Conservation (phyloP, 2,113 vertebrate species). For the Amazona vittata region DNA sequence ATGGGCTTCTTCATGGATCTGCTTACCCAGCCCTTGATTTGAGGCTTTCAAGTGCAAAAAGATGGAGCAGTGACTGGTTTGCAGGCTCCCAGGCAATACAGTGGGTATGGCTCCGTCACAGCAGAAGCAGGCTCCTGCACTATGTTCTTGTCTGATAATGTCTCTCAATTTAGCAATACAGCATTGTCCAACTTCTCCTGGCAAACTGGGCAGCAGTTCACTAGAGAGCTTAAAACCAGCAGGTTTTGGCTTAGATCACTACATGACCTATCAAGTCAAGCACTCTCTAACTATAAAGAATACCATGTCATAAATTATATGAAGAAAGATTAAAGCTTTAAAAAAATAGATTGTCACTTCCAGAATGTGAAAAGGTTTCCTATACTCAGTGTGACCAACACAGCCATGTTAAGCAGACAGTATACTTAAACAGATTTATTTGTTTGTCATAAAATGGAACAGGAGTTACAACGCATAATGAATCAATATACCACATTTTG, state of each 20-base stretch:
- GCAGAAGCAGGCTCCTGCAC: background rate
- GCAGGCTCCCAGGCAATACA: background rate
- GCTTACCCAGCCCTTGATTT: background rate
- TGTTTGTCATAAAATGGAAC: background rate
- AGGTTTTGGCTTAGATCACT: background rate
- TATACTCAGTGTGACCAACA: background rate
- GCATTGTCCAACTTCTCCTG: background rate
- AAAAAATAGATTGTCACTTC: background rate
- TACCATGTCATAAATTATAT: background rate
- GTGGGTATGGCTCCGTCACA: background rate
- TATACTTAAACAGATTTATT: background rate
- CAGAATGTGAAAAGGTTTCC: background rate
- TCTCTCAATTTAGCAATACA: background rate
- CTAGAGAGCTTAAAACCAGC: background rate
- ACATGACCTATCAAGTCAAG: background rate
- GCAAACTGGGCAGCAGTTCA: background rate
- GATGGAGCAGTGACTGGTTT: accelerated
- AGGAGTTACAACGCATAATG: background rate
- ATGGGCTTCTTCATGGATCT: background rate
- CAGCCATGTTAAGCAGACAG: background rate
- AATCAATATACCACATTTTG: background rate
- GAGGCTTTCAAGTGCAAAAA: background rate
- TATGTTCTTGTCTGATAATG: background rate
- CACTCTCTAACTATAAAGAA: background rate
- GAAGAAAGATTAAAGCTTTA: background rate